Evolutionary conservation across 2,888 invertebrate species (phyloP).

Genomic region (Taenaris catops): DNA sequence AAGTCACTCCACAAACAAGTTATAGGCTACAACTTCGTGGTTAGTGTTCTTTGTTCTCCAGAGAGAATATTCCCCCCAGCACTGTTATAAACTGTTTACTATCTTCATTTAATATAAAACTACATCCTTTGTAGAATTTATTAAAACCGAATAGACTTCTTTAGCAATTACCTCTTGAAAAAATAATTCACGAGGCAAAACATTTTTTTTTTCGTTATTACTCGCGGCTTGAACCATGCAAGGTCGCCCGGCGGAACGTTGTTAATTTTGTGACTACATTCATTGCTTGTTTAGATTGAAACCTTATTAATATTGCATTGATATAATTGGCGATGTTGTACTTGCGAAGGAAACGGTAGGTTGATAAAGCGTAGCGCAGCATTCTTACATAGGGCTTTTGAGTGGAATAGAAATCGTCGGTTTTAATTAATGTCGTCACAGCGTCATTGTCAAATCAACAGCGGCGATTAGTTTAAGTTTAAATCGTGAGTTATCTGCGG

Average conservation of each 20-base stretch:
- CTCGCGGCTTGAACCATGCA: conserved; percentile 32
- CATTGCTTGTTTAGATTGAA: conserved; percentile 15
- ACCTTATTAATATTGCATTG: neutral
- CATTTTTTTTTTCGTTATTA: conserved; percentile 43
- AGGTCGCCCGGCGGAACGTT: conserved; percentile 32
- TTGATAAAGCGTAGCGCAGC: conserved; percentile 13
- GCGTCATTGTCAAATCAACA: conserved; percentile 50
- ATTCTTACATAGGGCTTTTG: conserved; percentile 24
- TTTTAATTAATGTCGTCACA: conserved; percentile 46
- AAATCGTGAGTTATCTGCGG: conserved; percentile 50
- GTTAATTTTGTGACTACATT: conserved; percentile 20
- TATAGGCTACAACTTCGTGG: conserved; percentile 8
- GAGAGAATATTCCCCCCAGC: conserved; percentile 1
- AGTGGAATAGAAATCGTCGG: conserved; percentile 39
- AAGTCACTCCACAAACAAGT: conserved; percentile 22
- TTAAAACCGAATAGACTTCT: conserved; percentile 21
- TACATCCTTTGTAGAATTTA: conserved; percentile 20
- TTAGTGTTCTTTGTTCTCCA: conserved; percentile 1
- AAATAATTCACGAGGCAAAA: conserved; percentile 43
- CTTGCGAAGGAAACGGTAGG: neutral
- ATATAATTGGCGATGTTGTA: conserved; percentile 6
- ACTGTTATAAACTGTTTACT: conserved; percentile 14
- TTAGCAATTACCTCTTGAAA: conserved; percentile 27
- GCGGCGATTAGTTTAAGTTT: conserved; percentile 45
- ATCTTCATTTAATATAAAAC: conserved; percentile 23